Base-by-base conservation (phyloP, 2,888 invertebrate species). In the Calameuta pallipes region DNA sequence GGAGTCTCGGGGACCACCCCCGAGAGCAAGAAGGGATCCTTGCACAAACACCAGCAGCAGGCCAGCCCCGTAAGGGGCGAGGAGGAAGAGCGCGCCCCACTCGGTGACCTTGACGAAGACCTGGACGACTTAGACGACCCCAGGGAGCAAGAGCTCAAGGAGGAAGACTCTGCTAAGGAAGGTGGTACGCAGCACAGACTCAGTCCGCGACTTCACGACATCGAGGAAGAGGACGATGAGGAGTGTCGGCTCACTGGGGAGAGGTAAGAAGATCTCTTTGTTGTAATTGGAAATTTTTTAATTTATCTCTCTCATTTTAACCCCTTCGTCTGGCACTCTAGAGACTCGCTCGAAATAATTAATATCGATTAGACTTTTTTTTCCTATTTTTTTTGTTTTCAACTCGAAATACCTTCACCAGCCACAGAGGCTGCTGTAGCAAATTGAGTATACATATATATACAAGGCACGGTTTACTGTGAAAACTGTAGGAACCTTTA, bases 141-240 rank as follows among this genome's bases (percentile, higher is more conserved):
- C 36, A 73, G 69, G 74, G 86, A 85, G 74, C 80, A 76, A 15
- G 82, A 80, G 69, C 69, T 76, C 31, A 87, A 85, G 70, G 87
- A 86, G 74, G 89, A 87, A 75, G 87, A 89, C n/a, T 83, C 73
- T 73, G 78, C 83, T 9, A 80, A 81, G 36, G 89, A 89, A 69
- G 91, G 91, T 92, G 93, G 85, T 92, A 94, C 87, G 92, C 94
- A 89, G 93, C 94, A 87, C 91, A 93, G 91, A 92, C 94, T 89
- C 94, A 95, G 92, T 94, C 95, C 96, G 76, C 95, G 96, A 80
- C 93, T 96, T 83, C 96, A 96, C 85, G 96, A 96, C 87, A 96
- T 96, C 83, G 95, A 96, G 90, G 96, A 96, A 90, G 96, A 96
- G 91, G 96, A 96, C 92, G 95, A 95, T 90, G 94, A 94, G 79